Percentiles rank a stretch among this genome's conserved stretches.
Conservation (phyloP, 2,113 vertebrate species). For the Motacilla tschutschensis region DNA sequence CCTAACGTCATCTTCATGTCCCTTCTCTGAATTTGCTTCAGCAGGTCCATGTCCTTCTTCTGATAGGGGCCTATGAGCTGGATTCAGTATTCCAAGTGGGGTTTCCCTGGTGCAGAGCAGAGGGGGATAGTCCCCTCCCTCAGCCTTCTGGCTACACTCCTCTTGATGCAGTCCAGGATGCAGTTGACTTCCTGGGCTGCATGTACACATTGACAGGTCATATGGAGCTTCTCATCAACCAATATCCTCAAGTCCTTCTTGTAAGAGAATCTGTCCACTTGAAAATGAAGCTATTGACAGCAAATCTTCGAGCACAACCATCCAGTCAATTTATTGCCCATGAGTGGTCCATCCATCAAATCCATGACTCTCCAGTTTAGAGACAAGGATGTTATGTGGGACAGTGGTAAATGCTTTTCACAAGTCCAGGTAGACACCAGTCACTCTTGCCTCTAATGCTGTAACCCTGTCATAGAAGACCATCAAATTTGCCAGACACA, state of each 20-base stretch:
- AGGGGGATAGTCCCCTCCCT: not conserved
- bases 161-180: not conserved
- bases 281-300: not conserved
- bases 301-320: accelerated
- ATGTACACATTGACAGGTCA: not conserved
- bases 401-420: not conserved
- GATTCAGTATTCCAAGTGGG: not conserved
- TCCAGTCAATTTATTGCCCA: not conserved
- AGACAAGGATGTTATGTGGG: not conserved
- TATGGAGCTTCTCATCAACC: not conserved
- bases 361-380: not conserved
- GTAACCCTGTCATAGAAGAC: not conserved
- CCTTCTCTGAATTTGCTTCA: not conserved
- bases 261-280: not conserved
- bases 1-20: not conserved
- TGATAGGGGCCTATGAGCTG: not conserved
- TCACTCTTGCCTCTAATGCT: not conserved
- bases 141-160: not conserved
- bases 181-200: not conserved
- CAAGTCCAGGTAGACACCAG: not conserved
- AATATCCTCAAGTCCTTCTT: not conserved
- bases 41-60: not conserved
- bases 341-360: not conserved
- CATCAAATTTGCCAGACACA: not conserved
- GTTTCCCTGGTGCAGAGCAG: not conserved